phyloP scores from a whole-genome alignment of 2,888 invertebrate species.

The Lithophane leautieri region DNA sequence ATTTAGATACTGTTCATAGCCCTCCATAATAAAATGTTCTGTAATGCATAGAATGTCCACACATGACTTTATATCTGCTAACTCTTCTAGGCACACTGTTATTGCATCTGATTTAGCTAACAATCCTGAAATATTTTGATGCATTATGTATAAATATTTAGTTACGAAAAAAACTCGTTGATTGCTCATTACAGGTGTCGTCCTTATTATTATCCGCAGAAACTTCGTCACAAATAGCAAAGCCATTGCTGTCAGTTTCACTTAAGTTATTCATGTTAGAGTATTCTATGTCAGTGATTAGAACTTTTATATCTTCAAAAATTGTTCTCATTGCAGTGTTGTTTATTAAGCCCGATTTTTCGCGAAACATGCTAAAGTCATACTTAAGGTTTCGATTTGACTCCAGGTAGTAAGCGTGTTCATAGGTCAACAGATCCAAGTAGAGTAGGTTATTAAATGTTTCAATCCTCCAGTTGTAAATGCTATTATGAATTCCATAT shows the following conservation, averaged over 20 bases:
- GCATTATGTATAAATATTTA: constrained; percentile 9
- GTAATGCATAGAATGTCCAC: constrained; percentile 11
- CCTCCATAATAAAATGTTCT: constrained; percentile 20
- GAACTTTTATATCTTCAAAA: not conserved
- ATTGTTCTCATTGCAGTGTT: not conserved
- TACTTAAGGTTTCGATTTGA: not conserved
- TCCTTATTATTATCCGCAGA: not conserved
- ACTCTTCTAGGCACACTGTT: constrained; percentile 15
- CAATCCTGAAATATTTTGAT: constrained; percentile 16
- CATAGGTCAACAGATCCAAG: too few relatives aligned
- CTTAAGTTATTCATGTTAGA: not conserved
- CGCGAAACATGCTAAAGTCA: not conserved
- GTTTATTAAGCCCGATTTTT: not conserved
- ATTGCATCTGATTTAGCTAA: constrained; percentile 14
- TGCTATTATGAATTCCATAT: too few relatives aligned
- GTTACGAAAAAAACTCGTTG: constrained; percentile 1
- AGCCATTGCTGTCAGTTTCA: not conserved
- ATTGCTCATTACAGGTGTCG: not conserved
- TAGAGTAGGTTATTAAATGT: too few relatives aligned
- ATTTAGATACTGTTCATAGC: not conserved
- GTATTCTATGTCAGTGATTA: not conserved
- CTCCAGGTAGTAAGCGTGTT: too few relatives aligned
- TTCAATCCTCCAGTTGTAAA: too few relatives aligned
- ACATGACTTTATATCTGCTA: not conserved
- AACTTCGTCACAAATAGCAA: not conserved